phyloP scores from a whole-genome alignment of 1,140 invertebrate genomes.

The Pseudomyrmex concolor region DNA sequence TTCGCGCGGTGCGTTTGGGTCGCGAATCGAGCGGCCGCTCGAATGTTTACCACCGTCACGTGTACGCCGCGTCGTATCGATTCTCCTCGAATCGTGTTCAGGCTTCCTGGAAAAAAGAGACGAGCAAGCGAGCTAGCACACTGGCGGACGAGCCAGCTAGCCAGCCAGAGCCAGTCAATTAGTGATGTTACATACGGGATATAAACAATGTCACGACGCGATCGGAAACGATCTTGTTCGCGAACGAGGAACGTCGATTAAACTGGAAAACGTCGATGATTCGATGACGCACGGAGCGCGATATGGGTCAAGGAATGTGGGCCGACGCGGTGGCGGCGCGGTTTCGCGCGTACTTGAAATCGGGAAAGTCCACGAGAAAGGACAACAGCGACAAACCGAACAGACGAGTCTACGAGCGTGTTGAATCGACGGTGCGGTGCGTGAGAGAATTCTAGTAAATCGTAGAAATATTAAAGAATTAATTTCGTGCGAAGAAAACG shows the following conservation, averaged over 20 bases:
- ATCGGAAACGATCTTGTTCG: background rate
- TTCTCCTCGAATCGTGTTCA: constrained; percentile 30
- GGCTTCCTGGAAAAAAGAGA: background rate
- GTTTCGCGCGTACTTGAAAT: constrained; percentile 45
- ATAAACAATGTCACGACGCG: constrained; percentile 10
- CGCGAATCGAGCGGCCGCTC: constrained; percentile 14
- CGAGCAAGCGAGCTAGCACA: background rate
- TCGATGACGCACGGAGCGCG: constrained; percentile 50
- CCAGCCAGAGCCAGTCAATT: background rate
- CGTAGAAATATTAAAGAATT: background rate
- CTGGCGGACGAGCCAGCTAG: background rate
- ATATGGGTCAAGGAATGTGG: constrained; percentile 58
- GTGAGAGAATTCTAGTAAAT: constrained; percentile 7
- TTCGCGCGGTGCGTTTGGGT: background rate
- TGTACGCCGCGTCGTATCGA: constrained; percentile 37
- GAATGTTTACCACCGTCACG: constrained; percentile 48
- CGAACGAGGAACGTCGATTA: background rate
- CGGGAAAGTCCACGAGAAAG: constrained; percentile 44
- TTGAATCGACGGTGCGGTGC: constrained; percentile 5
- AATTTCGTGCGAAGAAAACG: background rate
- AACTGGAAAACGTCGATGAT: constrained; percentile 46
- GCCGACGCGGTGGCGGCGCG: constrained; percentile 19
- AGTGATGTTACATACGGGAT: background rate
- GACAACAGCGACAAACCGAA: background rate
- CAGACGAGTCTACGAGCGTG: constrained; percentile 45